Conservation (phyloP, 2,888 invertebrate species). For the Achlya flavicornis region DNA sequence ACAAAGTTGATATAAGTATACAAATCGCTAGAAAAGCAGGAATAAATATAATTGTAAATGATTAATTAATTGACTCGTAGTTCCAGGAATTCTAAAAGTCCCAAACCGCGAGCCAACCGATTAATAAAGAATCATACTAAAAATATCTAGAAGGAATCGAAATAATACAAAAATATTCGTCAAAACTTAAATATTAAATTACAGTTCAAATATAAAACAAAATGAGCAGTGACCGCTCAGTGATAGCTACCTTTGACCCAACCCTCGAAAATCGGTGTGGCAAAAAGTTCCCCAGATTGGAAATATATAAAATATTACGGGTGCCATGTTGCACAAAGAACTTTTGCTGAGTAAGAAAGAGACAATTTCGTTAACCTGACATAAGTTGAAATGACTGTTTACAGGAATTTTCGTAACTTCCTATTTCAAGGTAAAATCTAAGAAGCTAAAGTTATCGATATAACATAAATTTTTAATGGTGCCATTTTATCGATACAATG, state of each 20-base stretch:
- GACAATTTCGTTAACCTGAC: conserved; percentile 35
- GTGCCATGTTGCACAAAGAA: conserved; percentile 35
- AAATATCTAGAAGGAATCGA: too few relatives aligned
- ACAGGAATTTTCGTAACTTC: conserved; percentile 32
- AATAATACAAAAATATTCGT: too few relatives aligned
- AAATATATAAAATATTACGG: conserved; percentile 34
- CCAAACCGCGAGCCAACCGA: too few relatives aligned
- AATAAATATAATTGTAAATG: too few relatives aligned
- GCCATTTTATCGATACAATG: neutral
- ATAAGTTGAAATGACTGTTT: conserved; percentile 37
- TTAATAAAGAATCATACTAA: too few relatives aligned
- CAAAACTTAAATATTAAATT: neutral
- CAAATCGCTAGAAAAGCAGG: too few relatives aligned
- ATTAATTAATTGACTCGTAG: too few relatives aligned
- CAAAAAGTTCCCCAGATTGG: conserved; percentile 30
- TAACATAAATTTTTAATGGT: conserved; percentile 17
- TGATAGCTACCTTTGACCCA: conserved; percentile 14
- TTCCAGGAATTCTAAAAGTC: too few relatives aligned
- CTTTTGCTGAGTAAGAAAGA: conserved; percentile 30
- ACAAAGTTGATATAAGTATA: too few relatives aligned
- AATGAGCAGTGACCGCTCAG: neutral
- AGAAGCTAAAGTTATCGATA: too few relatives aligned
- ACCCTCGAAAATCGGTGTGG: conserved; percentile 26
- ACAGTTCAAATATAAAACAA: neutral
- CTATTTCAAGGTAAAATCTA: neutral